Evolutionary conservation across 1,140 invertebrate species (phyloP), one percentile per base, ranked within the genome.

Genomic region (Apis cerana): DNA sequence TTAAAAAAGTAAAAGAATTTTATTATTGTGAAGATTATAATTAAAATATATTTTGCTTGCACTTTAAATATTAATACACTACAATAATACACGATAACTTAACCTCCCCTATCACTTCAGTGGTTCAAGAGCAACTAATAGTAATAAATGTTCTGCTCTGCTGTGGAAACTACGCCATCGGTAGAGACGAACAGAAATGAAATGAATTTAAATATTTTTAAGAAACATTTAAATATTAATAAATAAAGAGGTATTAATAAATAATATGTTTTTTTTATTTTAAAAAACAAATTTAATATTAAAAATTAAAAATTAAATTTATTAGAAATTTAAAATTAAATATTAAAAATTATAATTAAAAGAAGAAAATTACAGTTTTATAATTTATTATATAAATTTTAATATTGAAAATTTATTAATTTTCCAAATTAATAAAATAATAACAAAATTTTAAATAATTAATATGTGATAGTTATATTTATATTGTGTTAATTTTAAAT

Each of bases 101-200:
- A 54, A 64, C 56, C 23, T 52, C 27, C 23, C 27, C 50, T 64
- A 1, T 0, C 50, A 2, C 27, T 54, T 43, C 27, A 7, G 19
- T 74, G 27, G 69, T 12, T 74, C 21, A n/a, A n/a, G 21, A 72
- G 13, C 69, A 23, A 80, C 78, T 80, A 17, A 62, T 11, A 3
- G 9, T 33, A 10, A n/a, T 19, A 59, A 74, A 23, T 15, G 11
- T 61, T 23, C 13, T 52, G 17, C 50, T 19, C 52, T n/a, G 19
- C 2, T 33, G 19, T 21, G 33, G 23, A 23, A 8, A 33, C 33
- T 15, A 74, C 7, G 8, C 8, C 33, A 23, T 48, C 5, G 5
- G 56, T 59, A 61, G 11, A 43, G 33, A 21, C 17, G 50, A 65
- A 8, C 19, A 33, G 23, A 76, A 65, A n/a, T 50, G 17, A 15